Percentiles rank a stretch among this genome's conserved stretches.
Conservation (phyloP, 2,888 invertebrate genomes). For the Lochmaea capreae region DNA sequence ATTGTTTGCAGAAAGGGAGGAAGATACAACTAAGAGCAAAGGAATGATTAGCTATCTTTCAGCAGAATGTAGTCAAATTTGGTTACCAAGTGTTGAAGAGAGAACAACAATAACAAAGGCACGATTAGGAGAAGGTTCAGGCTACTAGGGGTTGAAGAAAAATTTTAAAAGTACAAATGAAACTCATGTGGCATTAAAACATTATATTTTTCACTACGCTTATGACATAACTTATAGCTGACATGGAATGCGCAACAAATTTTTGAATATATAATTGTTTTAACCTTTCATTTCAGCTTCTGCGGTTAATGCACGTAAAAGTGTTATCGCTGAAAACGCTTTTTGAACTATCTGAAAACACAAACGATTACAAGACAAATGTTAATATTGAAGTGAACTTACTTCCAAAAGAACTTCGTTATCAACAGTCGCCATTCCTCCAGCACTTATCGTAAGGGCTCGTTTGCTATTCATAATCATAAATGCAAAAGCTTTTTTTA, state of each 20-base stretch:
- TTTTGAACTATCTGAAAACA: constrained; percentile 34
- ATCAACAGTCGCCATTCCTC: constrained; percentile 41
- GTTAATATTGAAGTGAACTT: constrained; percentile 8
- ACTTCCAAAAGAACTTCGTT: constrained; percentile 44
- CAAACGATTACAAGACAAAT: neutral
- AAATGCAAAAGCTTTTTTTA: constrained; percentile 40
- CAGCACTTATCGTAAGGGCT: constrained; percentile 43
- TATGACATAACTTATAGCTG: too few species aligned
- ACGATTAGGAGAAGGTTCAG: too few species aligned
- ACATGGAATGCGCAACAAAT: too few species aligned
- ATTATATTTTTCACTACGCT: neutral
- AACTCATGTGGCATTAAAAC: neutral
- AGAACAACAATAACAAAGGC: too few species aligned
- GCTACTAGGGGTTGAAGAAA: neutral
- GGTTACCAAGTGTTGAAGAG: too few species aligned
- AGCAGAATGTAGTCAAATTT: too few species aligned
- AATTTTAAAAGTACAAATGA: neutral
- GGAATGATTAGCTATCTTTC: too few species aligned
- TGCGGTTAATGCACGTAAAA: constrained; percentile 29
- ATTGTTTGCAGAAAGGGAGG: too few species aligned
- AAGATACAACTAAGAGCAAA: too few species aligned
- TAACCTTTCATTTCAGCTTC: constrained; percentile 2
- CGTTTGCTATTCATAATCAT: constrained; percentile 43
- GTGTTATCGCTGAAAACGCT: constrained; percentile 34
- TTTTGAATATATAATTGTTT: neutral